Evolutionary conservation across 2,113 vertebrate genomes (phyloP).

Genomic region (Hassar affinis): DNA sequence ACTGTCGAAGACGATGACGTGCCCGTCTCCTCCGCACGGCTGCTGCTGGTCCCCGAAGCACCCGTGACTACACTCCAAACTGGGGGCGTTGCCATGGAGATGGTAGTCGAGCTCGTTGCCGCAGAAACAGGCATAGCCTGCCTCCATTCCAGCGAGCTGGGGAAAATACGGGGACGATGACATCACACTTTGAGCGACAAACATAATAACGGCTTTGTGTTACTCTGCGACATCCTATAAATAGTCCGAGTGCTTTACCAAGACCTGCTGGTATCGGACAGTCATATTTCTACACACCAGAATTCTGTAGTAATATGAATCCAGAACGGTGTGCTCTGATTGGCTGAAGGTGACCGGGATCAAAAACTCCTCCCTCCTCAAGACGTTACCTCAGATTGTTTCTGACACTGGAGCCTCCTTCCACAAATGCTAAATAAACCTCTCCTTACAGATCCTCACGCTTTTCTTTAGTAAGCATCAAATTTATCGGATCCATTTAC

Average conservation of each 20-base stretch:
- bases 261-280: not conserved
- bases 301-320: not conserved
- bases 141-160: slow-evolving; percentile 95
- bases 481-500: not conserved
- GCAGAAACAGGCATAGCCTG: slow-evolving; percentile 95
- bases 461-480: not conserved
- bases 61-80: slow-evolving; percentile 92
- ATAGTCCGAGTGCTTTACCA: not conserved
- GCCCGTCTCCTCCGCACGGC: slow-evolving; percentile 93
- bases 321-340: not conserved
- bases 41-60: slow-evolving; percentile 96
- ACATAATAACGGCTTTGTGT: slow-evolving; percentile 17
- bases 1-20: slow-evolving; percentile 96
- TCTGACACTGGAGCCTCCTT: not conserved
- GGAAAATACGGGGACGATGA: slow-evolving; percentile 35
- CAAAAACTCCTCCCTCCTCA: not conserved
- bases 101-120: slow-evolving; percentile 88
- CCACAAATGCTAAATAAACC: not conserved
- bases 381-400: not conserved
- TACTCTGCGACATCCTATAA: not conserved
- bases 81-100: slow-evolving; percentile 81
- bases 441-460: not conserved
- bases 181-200: not conserved
- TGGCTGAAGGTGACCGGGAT: not conserved
- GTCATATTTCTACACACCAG: not conserved